Evolutionary conservation across 2,888 invertebrate species (phyloP).

Genomic region (Cheilosia soror): DNA sequence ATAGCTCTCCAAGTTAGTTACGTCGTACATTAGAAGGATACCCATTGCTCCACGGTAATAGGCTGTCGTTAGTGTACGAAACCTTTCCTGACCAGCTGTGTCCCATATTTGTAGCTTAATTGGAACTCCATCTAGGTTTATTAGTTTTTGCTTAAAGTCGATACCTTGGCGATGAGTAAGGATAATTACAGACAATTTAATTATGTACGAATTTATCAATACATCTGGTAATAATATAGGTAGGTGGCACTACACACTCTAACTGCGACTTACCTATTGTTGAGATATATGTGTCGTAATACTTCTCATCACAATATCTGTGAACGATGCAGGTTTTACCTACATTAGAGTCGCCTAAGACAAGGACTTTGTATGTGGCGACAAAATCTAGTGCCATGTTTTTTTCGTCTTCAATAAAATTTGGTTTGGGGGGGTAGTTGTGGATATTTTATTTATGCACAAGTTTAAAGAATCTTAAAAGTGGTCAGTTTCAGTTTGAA

Average conservation of each 20-base stretch:
- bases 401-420: conserved; percentile 33
- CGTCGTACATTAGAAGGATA: conserved; percentile 95
- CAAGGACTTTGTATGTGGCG: conserved; percentile 93
- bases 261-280: conserved; percentile 90
- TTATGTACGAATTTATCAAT: conserved; percentile 27
- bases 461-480: not conserved
- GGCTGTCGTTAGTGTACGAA: conserved; percentile 92
- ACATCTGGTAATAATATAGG: not conserved
- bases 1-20: conserved; percentile 95
- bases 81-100: conserved; percentile 88
- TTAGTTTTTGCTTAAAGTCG: conserved; percentile 95
- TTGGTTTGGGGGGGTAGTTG: not conserved
- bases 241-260: conserved; percentile 70
- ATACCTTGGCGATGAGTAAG: conserved; percentile 86
- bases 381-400: conserved; percentile 93
- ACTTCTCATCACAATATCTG: conserved; percentile 94
- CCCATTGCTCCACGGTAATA: conserved; percentile 97
- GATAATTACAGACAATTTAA: conserved; percentile 47
- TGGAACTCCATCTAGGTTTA: conserved; percentile 93
- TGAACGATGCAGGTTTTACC: conserved; percentile 96
- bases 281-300: conserved; percentile 95
- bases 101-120: conserved; percentile 91
- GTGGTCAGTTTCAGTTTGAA: conserved; percentile 23
- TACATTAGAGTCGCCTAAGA: conserved; percentile 94
- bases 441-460: conserved; percentile 1